Evolutionary conservation across 1,140 invertebrate species (phyloP).

Genomic region (Drosophila ohnishii): DNA sequence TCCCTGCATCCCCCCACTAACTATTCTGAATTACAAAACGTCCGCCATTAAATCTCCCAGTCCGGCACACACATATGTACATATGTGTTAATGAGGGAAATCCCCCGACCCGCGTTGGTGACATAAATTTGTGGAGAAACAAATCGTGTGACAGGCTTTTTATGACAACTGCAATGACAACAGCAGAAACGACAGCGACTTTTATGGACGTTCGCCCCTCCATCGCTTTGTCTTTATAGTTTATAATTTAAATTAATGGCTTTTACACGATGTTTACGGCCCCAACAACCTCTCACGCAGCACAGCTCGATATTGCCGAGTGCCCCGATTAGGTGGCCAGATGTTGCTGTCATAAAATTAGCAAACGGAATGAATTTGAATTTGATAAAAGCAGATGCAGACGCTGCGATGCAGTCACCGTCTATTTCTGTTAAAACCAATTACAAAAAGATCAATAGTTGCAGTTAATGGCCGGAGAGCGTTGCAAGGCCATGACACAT

Average conservation of each 20-base stretch:
- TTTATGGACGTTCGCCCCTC: slow-evolving; percentile 51
- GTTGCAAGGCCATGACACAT: slow-evolving; percentile 66
- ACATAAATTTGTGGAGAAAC: slow-evolving; percentile 50
- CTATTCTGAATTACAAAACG: slow-evolving; percentile 5
- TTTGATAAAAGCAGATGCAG: slow-evolving; percentile 38
- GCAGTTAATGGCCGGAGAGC: slow-evolving; percentile 21
- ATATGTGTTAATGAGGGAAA: slow-evolving; percentile 26
- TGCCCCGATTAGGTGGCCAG: slow-evolving; percentile 63
- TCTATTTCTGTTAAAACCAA: slow-evolving; percentile 51
- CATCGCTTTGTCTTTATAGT: slow-evolving; percentile 67
- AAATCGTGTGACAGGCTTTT: slow-evolving; percentile 67
- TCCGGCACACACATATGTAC: background rate
- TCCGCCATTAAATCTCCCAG: slow-evolving; percentile 3
- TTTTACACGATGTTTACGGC: slow-evolving; percentile 68
- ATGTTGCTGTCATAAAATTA: slow-evolving; percentile 70
- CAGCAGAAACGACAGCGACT: slow-evolving; percentile 51
- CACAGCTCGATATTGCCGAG: slow-evolving; percentile 25
- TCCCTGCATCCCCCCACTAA: background rate
- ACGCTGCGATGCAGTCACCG: slow-evolving; percentile 37
- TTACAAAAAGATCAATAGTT: slow-evolving; percentile 41
- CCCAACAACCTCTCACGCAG: slow-evolving; percentile 13
- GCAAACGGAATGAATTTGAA: slow-evolving; percentile 51
- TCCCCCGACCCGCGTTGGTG: slow-evolving; percentile 9
- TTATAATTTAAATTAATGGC: slow-evolving; percentile 80
- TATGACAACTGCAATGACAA: slow-evolving; percentile 73